phyloP scores from a whole-genome alignment of 2,888 invertebrate genomes.

The Drosophila tripunctata region DNA sequence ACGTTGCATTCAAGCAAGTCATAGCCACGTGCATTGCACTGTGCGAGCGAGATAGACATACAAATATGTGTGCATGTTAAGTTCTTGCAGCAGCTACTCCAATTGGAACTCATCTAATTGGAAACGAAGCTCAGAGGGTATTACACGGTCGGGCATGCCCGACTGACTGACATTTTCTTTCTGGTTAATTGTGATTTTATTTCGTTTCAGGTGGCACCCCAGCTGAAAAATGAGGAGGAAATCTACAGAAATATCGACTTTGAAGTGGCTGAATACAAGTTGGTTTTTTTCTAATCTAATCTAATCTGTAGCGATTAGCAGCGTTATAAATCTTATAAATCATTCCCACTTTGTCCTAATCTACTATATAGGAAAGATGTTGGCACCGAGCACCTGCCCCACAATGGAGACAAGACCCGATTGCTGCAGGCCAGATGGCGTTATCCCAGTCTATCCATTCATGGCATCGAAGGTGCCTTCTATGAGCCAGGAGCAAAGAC shows the following conservation, averaged over 20 bases:
- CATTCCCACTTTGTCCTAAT: constrained; percentile 5
- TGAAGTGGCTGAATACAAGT: constrained; percentile 91
- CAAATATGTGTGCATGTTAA: too few species aligned
- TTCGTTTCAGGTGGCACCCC: constrained; percentile 85
- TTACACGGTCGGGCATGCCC: too few species aligned
- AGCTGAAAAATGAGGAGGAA: constrained; percentile 89
- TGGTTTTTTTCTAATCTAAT: constrained; percentile 61
- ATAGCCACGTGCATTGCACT: too few species aligned
- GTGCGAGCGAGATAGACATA: too few species aligned
- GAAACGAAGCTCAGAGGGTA: too few species aligned
- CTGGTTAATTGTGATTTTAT: not conserved
- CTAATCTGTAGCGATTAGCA: constrained; percentile 49
- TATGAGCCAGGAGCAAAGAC: constrained; percentile 97
- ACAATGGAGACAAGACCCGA: constrained; percentile 91
- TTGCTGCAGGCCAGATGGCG: constrained; percentile 98
- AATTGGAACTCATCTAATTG: too few species aligned
- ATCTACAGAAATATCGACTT: constrained; percentile 94
- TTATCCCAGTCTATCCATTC: constrained; percentile 95
- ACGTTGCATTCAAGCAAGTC: too few species aligned
- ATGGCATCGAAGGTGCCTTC: constrained; percentile 97
- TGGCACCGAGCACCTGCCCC: constrained; percentile 88
- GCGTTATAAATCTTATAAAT: constrained; percentile 52
- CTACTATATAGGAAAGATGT: constrained; percentile 86
- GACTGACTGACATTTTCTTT: too few species aligned
- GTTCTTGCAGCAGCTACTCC: too few species aligned